These are phyloP conservation scores for Cydia splendana DNA, from an alignment of 1,140 invertebrate species.

Conservation along the genomic window DNA sequence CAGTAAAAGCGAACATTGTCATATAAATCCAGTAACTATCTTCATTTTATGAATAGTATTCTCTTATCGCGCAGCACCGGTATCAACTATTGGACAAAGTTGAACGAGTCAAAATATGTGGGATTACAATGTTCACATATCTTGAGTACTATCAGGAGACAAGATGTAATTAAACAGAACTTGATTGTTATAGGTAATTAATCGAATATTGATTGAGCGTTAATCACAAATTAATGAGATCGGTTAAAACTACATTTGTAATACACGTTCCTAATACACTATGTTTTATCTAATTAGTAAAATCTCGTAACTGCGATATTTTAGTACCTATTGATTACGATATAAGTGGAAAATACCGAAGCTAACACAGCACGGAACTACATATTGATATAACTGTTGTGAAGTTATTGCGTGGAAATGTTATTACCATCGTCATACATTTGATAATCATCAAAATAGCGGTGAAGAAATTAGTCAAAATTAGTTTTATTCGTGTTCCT, in stretches of 20 bases:
- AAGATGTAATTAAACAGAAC: not conserved
- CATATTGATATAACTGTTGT: too few relatives aligned
- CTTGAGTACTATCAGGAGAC: not conserved
- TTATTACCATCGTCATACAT: too few relatives aligned
- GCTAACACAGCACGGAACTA: not conserved
- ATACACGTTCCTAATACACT: not conserved
- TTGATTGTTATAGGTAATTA: not conserved
- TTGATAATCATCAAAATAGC: too few relatives aligned
- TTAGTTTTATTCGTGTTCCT: too few relatives aligned
- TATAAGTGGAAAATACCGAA: not conserved
- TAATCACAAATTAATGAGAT: not conserved
- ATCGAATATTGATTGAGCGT: not conserved
- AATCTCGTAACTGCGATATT: not conserved
- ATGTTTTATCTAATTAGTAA: not conserved
- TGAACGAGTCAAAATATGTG: not conserved
- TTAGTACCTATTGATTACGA: not conserved
- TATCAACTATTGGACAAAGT: not conserved
- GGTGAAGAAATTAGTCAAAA: too few relatives aligned
- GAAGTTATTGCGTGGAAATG: too few relatives aligned
- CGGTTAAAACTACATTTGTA: not conserved
- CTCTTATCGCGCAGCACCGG: not conserved
- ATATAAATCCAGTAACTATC: not conserved
- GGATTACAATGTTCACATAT: not conserved
- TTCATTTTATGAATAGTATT: not conserved
- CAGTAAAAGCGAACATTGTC: slow-evolving; percentile 6